These are phyloP conservation scores for Sebastes trivittatus DNA, from an alignment of 2,797 vertebrate genomes.

Conservation along the genomic window DNA sequence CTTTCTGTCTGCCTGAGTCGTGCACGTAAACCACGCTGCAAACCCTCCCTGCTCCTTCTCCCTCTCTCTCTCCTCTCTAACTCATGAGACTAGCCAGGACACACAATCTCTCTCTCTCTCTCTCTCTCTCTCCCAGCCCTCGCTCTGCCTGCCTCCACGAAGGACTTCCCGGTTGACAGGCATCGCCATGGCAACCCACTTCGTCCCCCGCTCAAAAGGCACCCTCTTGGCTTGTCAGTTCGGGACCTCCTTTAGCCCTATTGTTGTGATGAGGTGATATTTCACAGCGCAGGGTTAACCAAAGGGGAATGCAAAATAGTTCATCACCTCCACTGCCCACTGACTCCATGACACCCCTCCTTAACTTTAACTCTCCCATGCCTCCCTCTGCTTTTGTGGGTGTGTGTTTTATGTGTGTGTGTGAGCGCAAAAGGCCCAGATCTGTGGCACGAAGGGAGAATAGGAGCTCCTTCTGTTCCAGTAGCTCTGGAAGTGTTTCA, in stretches of 20 bases:
- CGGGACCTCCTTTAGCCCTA: constrained; percentile 64
- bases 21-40: constrained; percentile 36
- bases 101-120: constrained; percentile 49
- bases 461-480: constrained; percentile 48
- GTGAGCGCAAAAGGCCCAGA: constrained; percentile 41
- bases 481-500: constrained; percentile 51
- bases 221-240: constrained; percentile 67
- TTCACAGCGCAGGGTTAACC: constrained; percentile 78
- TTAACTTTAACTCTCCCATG: constrained; percentile 43
- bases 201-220: constrained; percentile 68
- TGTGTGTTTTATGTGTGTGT: not conserved
- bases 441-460: constrained; percentile 43
- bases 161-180: constrained; percentile 83
- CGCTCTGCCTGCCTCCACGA: constrained; percentile 62
- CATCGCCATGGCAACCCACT: constrained; percentile 77
- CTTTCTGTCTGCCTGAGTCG: constrained; percentile 14
- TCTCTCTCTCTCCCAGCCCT: constrained; percentile 40
- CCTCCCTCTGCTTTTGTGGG: constrained; percentile 52
- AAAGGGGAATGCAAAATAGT: constrained; percentile 72
- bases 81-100: constrained; percentile 65
- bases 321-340: constrained; percentile 68
- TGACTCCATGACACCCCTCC: constrained; percentile 46
- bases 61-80: constrained; percentile 12
- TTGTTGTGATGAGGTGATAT: constrained; percentile 85
- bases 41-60: constrained; percentile 48